A percentile compares a stretch with the other conserved stretches of the same genome.
Evolutionary conservation across 2,888 invertebrate genomes (phyloP).

Genomic region (Amiota mariae): DNA sequence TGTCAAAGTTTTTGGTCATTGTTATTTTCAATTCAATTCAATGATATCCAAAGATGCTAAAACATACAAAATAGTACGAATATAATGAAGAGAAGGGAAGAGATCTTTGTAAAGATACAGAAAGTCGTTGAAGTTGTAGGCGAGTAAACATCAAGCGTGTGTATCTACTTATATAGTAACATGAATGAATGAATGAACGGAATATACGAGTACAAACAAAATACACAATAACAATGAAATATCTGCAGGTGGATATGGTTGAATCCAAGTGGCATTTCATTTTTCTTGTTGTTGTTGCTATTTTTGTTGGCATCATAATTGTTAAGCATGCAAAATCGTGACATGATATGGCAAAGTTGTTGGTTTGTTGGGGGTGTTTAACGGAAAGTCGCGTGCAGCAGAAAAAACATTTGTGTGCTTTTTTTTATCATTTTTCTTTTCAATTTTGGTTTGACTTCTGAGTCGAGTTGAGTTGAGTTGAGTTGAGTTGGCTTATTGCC

Average conservation of each 20-base stretch:
- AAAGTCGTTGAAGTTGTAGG: too few species aligned
- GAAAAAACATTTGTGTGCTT: slow-evolving; percentile 42
- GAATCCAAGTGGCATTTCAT: slow-evolving; percentile 59
- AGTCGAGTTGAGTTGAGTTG: slow-evolving; percentile 2
- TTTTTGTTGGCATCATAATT: slow-evolving; percentile 36
- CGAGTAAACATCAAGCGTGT: too few species aligned
- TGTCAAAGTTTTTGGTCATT: too few species aligned
- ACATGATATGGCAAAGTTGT: slow-evolving; percentile 48
- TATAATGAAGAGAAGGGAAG: too few species aligned
- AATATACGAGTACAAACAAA: slow-evolving; percentile 45
- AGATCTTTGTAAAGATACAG: too few species aligned
- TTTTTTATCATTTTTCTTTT: neutral
- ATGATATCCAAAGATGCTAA: too few species aligned
- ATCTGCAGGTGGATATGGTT: slow-evolving; percentile 59
- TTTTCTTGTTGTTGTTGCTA: slow-evolving; percentile 40
- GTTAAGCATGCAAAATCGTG: slow-evolving; percentile 58
- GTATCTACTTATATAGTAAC: too few species aligned
- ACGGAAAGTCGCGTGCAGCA: slow-evolving; percentile 45
- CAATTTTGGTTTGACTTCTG: slow-evolving; percentile 1
- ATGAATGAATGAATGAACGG: slow-evolving; percentile 42
- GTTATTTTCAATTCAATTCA: too few species aligned
- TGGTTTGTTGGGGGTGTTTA: slow-evolving; percentile 58
- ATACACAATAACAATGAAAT: slow-evolving; percentile 47
- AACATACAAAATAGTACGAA: too few species aligned
- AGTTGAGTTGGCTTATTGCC: neutral